These are phyloP conservation scores for Nasonia giraulti DNA, from an alignment of 1,140 invertebrate species.

Conservation along the genomic window DNA sequence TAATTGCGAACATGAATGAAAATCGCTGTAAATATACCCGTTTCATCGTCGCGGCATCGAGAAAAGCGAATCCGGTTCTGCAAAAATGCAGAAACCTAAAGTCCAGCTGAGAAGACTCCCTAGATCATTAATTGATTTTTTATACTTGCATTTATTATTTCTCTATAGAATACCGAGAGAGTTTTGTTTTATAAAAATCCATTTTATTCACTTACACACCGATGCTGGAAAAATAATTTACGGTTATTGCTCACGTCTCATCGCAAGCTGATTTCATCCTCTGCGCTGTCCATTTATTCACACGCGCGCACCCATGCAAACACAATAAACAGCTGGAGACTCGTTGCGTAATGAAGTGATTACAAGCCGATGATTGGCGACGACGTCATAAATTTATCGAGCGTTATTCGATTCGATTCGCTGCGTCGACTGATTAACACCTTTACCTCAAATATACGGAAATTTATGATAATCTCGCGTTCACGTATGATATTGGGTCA, in stretches of 20 bases:
- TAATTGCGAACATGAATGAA: neutral
- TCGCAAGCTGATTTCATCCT: constrained; percentile 2
- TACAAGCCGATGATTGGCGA: constrained; percentile 31
- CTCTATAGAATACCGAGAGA: neutral
- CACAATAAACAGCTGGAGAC: constrained; percentile 18
- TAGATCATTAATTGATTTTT: constrained; percentile 14
- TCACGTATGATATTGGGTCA: neutral
- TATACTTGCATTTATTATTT: neutral
- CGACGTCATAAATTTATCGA: constrained; percentile 27
- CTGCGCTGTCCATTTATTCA: neutral
- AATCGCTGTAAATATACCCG: neutral
- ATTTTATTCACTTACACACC: neutral
- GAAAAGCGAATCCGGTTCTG: constrained; percentile 9
- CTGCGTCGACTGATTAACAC: neutral
- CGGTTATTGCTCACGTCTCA: constrained; percentile 9
- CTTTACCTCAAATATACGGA: too few relatives aligned
- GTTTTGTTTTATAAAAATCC: neutral
- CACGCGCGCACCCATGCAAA: neutral
- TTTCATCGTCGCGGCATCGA: neutral
- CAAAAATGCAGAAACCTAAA: neutral
- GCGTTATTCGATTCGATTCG: neutral
- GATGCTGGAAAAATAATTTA: constrained; percentile 36
- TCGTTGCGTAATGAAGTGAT: constrained; percentile 34
- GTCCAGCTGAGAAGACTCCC: neutral
- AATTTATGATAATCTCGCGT: neutral